Conservation (phyloP, 2,113 vertebrate species). For the Laterallus jamaicensis region DNA sequence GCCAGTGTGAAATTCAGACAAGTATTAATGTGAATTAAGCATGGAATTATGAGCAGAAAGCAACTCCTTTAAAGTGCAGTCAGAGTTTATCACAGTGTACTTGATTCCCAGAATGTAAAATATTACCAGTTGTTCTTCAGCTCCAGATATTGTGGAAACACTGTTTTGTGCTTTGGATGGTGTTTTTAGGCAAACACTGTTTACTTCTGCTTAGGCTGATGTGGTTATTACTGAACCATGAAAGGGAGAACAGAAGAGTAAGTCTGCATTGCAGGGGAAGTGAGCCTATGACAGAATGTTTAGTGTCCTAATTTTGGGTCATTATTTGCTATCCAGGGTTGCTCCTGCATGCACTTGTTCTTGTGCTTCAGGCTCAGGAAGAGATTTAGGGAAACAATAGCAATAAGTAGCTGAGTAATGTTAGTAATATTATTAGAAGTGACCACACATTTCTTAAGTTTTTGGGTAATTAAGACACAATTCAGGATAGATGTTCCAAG, state of each 20-base stretch:
- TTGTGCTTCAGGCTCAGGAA: not conserved
- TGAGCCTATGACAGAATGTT: not conserved
- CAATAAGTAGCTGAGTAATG: not conserved
- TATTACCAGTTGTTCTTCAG: not conserved
- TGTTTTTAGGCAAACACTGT: not conserved
- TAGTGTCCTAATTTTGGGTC: not conserved
- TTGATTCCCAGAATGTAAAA: not conserved
- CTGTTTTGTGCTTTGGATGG: not conserved
- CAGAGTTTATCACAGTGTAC: not conserved
- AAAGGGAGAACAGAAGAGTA: not conserved
- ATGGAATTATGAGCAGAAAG: slow-evolving; percentile 11
- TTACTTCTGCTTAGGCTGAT: not conserved
- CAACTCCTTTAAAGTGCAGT: not conserved
- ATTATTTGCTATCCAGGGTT: not conserved
- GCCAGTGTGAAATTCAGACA: not conserved
- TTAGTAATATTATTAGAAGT: not conserved
- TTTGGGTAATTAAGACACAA: not conserved
- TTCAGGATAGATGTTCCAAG: not conserved
- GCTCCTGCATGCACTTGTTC: not conserved
- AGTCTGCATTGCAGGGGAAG: not conserved
- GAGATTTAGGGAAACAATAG: not conserved
- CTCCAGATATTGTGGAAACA: not conserved
- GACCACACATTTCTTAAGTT: not conserved
- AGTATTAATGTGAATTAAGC: not conserved
- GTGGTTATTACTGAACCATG: not conserved